Evolutionary conservation across 2,113 vertebrate genomes (phyloP).

Genomic region (Leucosticte australis): DNA sequence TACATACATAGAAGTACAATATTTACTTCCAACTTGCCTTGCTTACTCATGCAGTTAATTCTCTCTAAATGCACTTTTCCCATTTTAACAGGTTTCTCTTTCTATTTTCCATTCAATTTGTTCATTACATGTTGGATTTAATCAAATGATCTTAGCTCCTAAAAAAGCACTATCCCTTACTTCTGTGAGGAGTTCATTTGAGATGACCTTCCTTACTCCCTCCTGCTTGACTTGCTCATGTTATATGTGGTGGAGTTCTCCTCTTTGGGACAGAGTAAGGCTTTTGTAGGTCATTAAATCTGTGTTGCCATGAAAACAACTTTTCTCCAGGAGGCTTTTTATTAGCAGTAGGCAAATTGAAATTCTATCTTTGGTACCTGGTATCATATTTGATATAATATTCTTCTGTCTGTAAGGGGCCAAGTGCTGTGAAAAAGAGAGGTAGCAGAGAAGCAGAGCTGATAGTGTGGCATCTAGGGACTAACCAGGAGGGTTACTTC

Average conservation of each 20-base stretch:
- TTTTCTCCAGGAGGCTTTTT: not conserved
- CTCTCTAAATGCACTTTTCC: not conserved
- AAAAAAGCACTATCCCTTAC: not conserved
- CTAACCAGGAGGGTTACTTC: not conserved
- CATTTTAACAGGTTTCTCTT: not conserved
- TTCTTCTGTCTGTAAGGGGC: not conserved
- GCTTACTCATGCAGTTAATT: not conserved
- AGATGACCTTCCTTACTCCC: not conserved
- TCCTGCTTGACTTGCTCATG: not conserved
- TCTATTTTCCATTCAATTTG: not conserved
- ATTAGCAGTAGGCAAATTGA: not conserved
- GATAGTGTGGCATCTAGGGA: not conserved
- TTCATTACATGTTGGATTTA: not conserved
- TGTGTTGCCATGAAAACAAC: not conserved
- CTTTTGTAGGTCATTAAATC: not conserved
- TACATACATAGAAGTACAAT: not conserved
- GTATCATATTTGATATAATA: not conserved
- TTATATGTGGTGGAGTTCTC: not conserved
- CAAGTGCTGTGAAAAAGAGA: not conserved
- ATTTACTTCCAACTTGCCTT: not conserved
- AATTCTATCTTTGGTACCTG: not conserved
- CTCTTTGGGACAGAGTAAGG: not conserved
- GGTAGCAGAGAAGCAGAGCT: not conserved
- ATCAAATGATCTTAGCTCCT: not conserved
- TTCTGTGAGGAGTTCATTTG: not conserved